Percentiles rank a stretch among this genome's conserved stretches.
These are phyloP conservation scores for Oryzias celebensis DNA, from an alignment of 2,113 vertebrate genomes.

Conservation along the genomic window DNA sequence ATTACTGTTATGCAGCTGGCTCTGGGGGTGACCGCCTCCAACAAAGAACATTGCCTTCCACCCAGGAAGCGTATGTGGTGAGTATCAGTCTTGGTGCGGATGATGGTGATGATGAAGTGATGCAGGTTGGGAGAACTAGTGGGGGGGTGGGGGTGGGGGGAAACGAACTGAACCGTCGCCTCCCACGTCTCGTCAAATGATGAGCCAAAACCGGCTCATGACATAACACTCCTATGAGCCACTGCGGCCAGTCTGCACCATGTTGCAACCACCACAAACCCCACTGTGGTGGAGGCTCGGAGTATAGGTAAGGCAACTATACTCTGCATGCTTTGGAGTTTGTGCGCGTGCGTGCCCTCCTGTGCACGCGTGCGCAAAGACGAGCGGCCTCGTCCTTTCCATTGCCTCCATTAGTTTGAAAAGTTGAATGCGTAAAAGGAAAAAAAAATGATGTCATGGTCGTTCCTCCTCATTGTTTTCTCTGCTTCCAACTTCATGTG, in stretches of 20 bases:
- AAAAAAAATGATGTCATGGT: constrained; percentile 53
- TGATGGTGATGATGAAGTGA: constrained; percentile 51
- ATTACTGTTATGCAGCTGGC: constrained; percentile 99
- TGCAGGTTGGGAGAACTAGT: constrained; percentile 45
- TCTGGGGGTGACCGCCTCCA: constrained; percentile 96
- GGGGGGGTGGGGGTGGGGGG: background rate
- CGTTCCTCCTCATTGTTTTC: constrained; percentile 33
- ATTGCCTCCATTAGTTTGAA: constrained; percentile 51
- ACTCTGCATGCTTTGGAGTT: constrained; percentile 51
- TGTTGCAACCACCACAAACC: constrained; percentile 45
- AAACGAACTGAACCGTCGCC: constrained; percentile 40
- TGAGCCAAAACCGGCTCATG: constrained; percentile 49
- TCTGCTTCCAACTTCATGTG: constrained; percentile 52
- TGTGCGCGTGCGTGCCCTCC: constrained; percentile 14
- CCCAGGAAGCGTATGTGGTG: constrained; percentile 96
- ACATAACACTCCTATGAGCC: constrained; percentile 46
- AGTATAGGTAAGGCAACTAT: constrained; percentile 19
- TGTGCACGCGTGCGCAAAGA: constrained; percentile 11
- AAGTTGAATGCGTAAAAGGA: constrained; percentile 59
- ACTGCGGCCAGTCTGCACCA: constrained; percentile 67
- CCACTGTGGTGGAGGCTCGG: constrained; percentile 29
- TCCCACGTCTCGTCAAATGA: constrained; percentile 45
- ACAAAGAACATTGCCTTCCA: constrained; percentile 95
- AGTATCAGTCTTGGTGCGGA: constrained; percentile 79
- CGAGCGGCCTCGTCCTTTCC: constrained; percentile 33